Base-by-base conservation (phyloP, 2,888 invertebrate genomes). In the Eupithecia subfuscata region DNA sequence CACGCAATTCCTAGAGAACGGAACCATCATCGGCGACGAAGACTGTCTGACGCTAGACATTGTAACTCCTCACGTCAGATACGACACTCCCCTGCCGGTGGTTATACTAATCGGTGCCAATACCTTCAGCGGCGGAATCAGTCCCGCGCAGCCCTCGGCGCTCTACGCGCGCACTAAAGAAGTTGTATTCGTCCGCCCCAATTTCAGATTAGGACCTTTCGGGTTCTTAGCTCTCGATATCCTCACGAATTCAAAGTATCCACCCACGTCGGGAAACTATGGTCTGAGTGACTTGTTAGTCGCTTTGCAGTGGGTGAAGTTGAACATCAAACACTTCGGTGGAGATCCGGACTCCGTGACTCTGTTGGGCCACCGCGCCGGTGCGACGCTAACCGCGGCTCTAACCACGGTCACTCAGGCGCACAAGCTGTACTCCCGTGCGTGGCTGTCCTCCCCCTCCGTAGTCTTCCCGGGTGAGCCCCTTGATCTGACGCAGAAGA, bases 11-110 rank as follows among this genome's bases (percentile, higher is more conserved):
- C 94, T 96, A 74, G 95, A 96, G 74, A 96, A 97, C 82, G 96
- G 96, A 34, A 96, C 95, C 0, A 91, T 96, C 22, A 93, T 95
- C n/a, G 97, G 98, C 0, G 92, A 95, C 6, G 98, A 98, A 89
- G 97, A 98, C 88, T 98, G 98, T 83, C 92, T 98, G 56, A 97
- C 97, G 25, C 90, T 98, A 12, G 98, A 98, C 84, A 96, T 98
- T 1, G 96, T 97, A 48, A 98, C 98, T 1, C 98, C 98, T 0
- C 96, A 97, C 80, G 97, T 98, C 5, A 95, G 97, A 69, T 98
- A 98, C 85, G 96, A 97, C 82, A 96, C 96, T 25, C 97, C 97
- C 0, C 88, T 98, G 75, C 97, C 98, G 0, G 98, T 98, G 0
- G 96, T 98, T 68, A 97, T 98, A 0, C 94, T 98, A 78, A 96